These are phyloP conservation scores for Lepidothrix coronata DNA, from an alignment of 2,113 vertebrate genomes.

Conservation along the genomic window DNA sequence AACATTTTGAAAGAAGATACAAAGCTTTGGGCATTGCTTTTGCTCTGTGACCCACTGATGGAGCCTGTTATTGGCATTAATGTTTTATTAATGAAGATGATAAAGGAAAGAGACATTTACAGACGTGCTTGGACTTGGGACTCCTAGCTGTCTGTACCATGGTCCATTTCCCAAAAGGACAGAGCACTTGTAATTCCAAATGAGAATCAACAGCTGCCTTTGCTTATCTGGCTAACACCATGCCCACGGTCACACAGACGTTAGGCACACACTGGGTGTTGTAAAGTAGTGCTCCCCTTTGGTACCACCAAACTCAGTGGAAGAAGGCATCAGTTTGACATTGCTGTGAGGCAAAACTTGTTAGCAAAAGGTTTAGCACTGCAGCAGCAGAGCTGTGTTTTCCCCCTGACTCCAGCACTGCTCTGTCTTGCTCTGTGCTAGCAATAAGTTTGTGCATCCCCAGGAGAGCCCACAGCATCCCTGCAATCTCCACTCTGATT, in stretches of 20 bases:
- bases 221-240: background rate
- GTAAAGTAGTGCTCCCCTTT: background rate
- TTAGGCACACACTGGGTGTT: fast-evolving
- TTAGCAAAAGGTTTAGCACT: background rate
- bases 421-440: background rate
- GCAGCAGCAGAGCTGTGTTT: background rate
- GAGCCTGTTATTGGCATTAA: background rate
- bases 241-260: background rate
- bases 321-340: background rate
- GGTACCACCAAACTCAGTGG: background rate
- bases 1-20: background rate
- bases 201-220: background rate
- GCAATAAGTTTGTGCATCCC: background rate
- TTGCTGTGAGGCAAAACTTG: background rate
- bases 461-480: fast-evolving
- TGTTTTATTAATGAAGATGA: conserved; percentile 2
- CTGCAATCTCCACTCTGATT: background rate
- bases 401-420: background rate
- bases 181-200: background rate
- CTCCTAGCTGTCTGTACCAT: background rate
- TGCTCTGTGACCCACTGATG: background rate
- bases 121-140: background rate
- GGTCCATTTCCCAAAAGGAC: background rate
- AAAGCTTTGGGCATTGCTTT: background rate
- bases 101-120: background rate